A percentile compares a stretch with the other conserved stretches of the same genome.
Conservation (phyloP, 2,888 invertebrate species). For the Caenorhabditis sp. region DNA sequence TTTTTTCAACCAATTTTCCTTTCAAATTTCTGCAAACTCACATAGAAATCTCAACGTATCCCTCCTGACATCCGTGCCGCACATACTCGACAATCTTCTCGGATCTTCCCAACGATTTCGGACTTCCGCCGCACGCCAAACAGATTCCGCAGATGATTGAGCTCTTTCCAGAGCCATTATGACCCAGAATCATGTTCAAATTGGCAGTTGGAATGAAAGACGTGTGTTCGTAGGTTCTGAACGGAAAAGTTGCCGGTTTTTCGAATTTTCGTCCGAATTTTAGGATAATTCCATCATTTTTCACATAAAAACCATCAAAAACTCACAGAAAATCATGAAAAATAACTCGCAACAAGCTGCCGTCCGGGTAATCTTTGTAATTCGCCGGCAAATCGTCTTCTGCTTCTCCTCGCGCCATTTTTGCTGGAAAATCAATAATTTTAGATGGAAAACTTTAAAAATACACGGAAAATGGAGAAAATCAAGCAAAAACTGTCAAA, state of each 20-base stretch:
- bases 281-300: not conserved
- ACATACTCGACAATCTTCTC: constrained; percentile 76
- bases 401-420: constrained; percentile 2
- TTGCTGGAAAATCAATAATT: constrained; percentile 11
- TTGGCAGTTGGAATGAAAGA: constrained; percentile 69
- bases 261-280: not conserved
- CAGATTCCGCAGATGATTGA: constrained; percentile 81
- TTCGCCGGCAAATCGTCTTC: constrained; percentile 23
- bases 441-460: not conserved
- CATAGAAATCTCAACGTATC: constrained; percentile 75
- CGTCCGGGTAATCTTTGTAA: constrained; percentile 59
- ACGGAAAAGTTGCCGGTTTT: constrained; percentile 11
- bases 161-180: constrained; percentile 80
- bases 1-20: not conserved
- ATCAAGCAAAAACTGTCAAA: not conserved
- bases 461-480: not conserved
- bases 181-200: constrained; percentile 78
- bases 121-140: constrained; percentile 77
- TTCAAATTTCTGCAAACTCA: constrained; percentile 25
- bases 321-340: constrained; percentile 75
- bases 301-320: constrained; percentile 6
- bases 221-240: constrained; percentile 77
- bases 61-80: constrained; percentile 73
- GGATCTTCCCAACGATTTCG: constrained; percentile 76
- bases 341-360: constrained; percentile 70